A percentile compares a stretch with the other conserved stretches of the same genome.
These are phyloP conservation scores for Oceanodroma leucorhoa DNA, from an alignment of 2,797 vertebrate species.

Conservation along the genomic window DNA sequence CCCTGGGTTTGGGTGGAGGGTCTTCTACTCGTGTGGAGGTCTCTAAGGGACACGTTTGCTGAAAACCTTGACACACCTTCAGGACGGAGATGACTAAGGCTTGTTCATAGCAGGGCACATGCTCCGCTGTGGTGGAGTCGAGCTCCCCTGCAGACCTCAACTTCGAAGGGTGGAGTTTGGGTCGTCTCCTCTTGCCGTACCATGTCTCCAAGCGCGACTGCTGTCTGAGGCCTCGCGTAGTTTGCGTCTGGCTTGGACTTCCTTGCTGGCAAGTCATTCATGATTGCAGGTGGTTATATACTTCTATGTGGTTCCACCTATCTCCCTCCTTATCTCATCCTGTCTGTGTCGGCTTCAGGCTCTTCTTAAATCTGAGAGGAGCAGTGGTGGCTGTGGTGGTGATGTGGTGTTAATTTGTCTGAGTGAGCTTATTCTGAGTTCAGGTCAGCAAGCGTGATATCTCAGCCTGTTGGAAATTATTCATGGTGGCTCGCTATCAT, in stretches of 20 bases:
- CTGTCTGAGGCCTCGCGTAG: neutral
- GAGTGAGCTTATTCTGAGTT: neutral
- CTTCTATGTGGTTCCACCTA: neutral
- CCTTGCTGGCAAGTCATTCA: neutral
- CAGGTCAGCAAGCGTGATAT: neutral
- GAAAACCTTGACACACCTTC: neutral
- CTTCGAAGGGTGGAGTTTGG: neutral
- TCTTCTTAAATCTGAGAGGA: neutral
- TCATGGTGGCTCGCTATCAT: fast-evolving
- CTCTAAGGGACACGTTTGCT: fast-evolving
- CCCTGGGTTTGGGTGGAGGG: no score
- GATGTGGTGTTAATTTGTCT: neutral
- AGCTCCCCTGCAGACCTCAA: neutral
- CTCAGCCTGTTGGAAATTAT: neutral
- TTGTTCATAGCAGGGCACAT: fast-evolving
- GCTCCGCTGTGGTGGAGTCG: fast-evolving
- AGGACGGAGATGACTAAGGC: neutral
- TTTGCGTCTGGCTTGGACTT: neutral
- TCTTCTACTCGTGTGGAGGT: fast-evolving
- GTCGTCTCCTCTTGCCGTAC: neutral
- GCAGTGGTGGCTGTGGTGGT: neutral
- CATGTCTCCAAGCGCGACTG: fast-evolving
- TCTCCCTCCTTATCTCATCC: slow-evolving; percentile 32
- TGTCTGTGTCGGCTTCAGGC: neutral
- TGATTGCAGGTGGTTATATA: slow-evolving; percentile 23